Base-by-base conservation (phyloP, 2,888 invertebrate genomes). In the Stratiomys singularior region DNA sequence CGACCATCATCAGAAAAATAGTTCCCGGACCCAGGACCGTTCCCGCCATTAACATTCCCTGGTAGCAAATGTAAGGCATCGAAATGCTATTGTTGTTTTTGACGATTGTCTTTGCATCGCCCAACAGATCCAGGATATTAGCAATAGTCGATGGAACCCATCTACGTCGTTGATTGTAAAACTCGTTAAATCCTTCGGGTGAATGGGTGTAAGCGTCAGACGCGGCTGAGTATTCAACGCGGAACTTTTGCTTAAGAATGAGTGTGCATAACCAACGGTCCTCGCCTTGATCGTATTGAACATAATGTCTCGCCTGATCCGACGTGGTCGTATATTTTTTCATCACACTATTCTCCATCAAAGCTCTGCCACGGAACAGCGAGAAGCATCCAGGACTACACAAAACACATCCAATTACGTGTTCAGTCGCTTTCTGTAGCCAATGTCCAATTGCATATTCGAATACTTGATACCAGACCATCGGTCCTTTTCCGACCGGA, bases 91-190 rank as follows among this genome's bases (percentile, higher is more conserved):
- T 95, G 84, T 98, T 98, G 72, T 93, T 90, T 84, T 90, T 89
- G 23, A 96, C 92, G 1, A 96, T 96, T 79, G 91, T 89, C 82
- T 93, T 92, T 80, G 93, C 92, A 84, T 95, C 94, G 11, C 89
- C 89, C 0, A 97, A 88, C 78, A 98, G 89, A 87, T 98, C 98
- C 81, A 97, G 89, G 82, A 98, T 96, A 85, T 98, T 98, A 44
- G 97, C 97, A 86, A 97, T 94, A 0, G 98, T 98, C 0, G 98
- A 98, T 0, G 98, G 97, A 79, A 97, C 96, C 98, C 98, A 98
- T 52, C 98, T 91, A 15, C 98, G 91, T 15, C 98, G 91, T 86
- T 98, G 98, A 87, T 96, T 96, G 88, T 93, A 98, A 88, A 98
- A 98, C 86, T 97, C 97, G 81, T 92, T 92, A 86, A 98, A 98